phyloP scores from a whole-genome alignment of 2,797 vertebrate genomes.

The Acridotheres tristis region DNA sequence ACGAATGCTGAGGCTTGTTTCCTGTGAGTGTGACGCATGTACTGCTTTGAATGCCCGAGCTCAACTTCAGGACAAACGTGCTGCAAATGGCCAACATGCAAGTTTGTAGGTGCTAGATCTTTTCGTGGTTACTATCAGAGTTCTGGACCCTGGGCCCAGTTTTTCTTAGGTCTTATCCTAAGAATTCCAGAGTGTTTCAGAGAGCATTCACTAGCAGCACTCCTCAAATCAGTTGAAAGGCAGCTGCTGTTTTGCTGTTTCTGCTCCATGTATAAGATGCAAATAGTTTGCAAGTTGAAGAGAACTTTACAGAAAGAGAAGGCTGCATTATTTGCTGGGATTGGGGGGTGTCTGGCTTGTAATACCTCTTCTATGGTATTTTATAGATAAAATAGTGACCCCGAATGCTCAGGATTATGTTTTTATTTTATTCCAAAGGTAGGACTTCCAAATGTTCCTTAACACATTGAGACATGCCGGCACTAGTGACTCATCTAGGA shows the following conservation, averaged over 20 bases:
- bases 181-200: not conserved
- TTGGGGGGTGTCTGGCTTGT: not conserved
- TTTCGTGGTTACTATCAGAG: not conserved
- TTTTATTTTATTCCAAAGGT: not conserved
- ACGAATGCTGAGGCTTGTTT: not conserved
- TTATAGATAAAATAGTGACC: not conserved
- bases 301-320: not conserved
- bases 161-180: not conserved
- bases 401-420: not conserved
- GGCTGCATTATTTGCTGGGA: not conserved
- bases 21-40: conserved; percentile 38
- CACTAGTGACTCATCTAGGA: conserved; percentile 41
- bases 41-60: not conserved
- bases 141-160: not conserved
- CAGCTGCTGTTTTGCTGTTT: not conserved
- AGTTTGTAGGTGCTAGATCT: not conserved
- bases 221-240: not conserved
- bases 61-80: not conserved
- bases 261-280: not conserved
- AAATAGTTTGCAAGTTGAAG: not conserved
- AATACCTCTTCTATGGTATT: not conserved
- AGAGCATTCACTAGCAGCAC: not conserved
- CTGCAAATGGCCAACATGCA: not conserved
- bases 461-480: not conserved
- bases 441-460: not conserved